Conservation (phyloP, 1,140 invertebrate genomes). For the Neuroterus valhalla region DNA sequence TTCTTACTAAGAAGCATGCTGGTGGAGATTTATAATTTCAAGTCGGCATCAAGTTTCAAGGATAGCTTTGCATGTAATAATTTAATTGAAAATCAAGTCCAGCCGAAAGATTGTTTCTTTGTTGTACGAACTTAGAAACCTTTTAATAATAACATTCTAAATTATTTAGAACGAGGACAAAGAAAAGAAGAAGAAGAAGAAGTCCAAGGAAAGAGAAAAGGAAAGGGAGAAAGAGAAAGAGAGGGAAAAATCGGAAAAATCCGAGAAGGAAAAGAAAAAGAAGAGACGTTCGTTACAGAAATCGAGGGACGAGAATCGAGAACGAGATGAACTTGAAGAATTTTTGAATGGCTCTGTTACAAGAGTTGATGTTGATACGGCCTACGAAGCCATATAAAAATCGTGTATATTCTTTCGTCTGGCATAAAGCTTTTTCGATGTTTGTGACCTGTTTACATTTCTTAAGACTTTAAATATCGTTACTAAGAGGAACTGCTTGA, state of each 20-base stretch:
- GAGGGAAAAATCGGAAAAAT: conserved; percentile 67
- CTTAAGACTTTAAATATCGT: conserved; percentile 9
- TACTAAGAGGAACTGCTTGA: not conserved
- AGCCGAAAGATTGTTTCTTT: not conserved
- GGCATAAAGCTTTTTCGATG: not conserved
- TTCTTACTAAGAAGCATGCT: not conserved
- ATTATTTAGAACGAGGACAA: conserved; percentile 76
- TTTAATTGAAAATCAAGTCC: not conserved
- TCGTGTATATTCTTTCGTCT: not conserved
- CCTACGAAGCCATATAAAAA: conserved; percentile 77
- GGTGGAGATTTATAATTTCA: not conserved
- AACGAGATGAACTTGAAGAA: conserved; percentile 80
- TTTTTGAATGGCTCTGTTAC: conserved; percentile 78
- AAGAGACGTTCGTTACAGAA: conserved; percentile 70
- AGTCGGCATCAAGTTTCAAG: not conserved
- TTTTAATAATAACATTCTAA: too few species aligned
- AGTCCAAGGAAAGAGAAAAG: conserved; percentile 62
- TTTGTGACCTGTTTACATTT: not conserved
- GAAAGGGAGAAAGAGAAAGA: conserved; percentile 69
- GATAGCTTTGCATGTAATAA: conserved; percentile 26
- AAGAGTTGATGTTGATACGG: conserved; percentile 71
- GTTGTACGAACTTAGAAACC: not conserved
- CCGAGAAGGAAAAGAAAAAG: conserved; percentile 71
- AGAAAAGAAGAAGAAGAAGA: conserved; percentile 74
- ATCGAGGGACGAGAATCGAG: conserved; percentile 69